Percentiles rank a stretch among this genome's conserved stretches.
phyloP scores from a whole-genome alignment of 2,113 vertebrate genomes.

The Oreotrochilus melanogaster region DNA sequence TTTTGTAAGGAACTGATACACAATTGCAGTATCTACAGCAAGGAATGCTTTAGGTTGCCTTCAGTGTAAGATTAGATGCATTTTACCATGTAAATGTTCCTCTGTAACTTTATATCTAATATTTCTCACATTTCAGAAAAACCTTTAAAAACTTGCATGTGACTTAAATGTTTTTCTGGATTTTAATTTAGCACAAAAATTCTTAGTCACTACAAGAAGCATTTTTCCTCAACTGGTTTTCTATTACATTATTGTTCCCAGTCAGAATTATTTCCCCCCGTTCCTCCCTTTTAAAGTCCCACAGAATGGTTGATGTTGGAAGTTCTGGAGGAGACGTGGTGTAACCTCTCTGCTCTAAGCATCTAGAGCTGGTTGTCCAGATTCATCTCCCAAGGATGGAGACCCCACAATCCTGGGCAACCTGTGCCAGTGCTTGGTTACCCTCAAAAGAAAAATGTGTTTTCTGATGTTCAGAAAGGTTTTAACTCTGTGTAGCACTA shows the following conservation, averaged over 20 bases:
- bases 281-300: background rate
- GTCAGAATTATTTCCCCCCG: background rate
- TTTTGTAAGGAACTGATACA: background rate
- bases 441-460: background rate
- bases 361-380: background rate
- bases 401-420: background rate
- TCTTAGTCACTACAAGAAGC: background rate
- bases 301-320: background rate
- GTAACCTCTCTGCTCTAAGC: background rate
- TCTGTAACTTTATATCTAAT: accelerated
- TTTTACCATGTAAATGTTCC: background rate
- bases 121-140: background rate
- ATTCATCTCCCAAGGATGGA: background rate
- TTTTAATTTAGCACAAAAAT: background rate
- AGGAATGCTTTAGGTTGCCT: background rate
- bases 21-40: background rate
- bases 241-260: background rate
- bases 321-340: background rate
- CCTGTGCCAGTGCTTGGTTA: background rate
- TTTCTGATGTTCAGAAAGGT: background rate
- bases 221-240: background rate
- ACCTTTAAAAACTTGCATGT: background rate
- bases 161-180: background rate
- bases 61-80: background rate
- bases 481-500: background rate